Evolutionary conservation across 2,797 vertebrate genomes (phyloP), one percentile per base, ranked within the genome.

Genomic region (Syngnathus acus): DNA sequence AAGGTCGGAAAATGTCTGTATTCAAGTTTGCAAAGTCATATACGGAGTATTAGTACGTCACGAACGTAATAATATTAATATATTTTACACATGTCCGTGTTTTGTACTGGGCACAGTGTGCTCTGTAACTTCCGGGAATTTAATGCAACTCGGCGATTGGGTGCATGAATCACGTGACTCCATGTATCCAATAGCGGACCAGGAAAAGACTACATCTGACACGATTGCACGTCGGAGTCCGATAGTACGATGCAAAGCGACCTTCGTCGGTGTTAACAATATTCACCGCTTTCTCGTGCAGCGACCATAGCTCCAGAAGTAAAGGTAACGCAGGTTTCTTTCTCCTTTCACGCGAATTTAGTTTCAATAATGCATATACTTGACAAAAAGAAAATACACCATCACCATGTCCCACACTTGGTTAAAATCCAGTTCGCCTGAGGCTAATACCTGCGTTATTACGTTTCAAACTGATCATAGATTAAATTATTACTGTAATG

Each of bases 351-450:
- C 6, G 14, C 26, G 4, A 32, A 17, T 37, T 13, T 16, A 16
- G 16, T 16, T 37, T 32, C 0, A 37, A 26, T 5, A 54, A 54
- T 11, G 16, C 3, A 39, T 39, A 4, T 10, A 59, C 9, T 7
- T 10, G 17, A 39, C 57, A n/a, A 59, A 4, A 10, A 17, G 57
- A 39, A 10, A 32, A 59, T 1, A n/a, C 19, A 13, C 37, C 4
- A 11, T 6, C 8, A 55, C 54, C 14, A 6, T 14, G 32, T 17
- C 19, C 19, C 5, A 8, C 39, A 42, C 39, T 21, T 61, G 4
- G 37, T 61, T 42, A 61, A 61, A 61, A 21, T 60, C 37, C 58
- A 13, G n/a, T 21, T 61, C 21, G n/a, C 10, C n/a, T 61, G n/a
- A 40, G 10, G 38, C 19, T 61, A 61, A 42, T 42, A 37, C 2